These are phyloP conservation scores for Aplodontia rufa DNA, from an alignment of 2,113 vertebrate species.

Conservation along the genomic window DNA sequence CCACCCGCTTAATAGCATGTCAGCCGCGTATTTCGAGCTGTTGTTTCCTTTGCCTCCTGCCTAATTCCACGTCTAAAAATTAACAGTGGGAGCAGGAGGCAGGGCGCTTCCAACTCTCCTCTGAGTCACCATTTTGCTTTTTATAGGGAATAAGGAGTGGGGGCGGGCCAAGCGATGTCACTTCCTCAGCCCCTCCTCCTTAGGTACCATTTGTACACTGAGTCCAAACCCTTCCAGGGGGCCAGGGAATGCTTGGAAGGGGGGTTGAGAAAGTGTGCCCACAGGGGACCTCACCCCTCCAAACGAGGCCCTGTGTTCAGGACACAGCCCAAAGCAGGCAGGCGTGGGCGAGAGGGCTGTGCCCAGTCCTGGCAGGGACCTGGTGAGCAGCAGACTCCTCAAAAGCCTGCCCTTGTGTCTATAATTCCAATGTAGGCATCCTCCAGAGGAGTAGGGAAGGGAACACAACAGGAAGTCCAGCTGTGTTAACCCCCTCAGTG, in stretches of 20 bases:
- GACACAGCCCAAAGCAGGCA: conserved; percentile 27
- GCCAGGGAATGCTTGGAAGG: neutral
- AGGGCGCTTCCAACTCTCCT: conserved; percentile 76
- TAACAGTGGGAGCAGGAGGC: conserved; percentile 75
- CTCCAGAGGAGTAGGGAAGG: conserved; percentile 45
- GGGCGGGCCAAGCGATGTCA: conserved; percentile 75
- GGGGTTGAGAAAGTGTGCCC: neutral
- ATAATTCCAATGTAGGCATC: conserved; percentile 53
- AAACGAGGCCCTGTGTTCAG: neutral
- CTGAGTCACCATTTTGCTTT: conserved; percentile 83
- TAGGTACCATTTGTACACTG: conserved; percentile 62
- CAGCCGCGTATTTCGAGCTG: conserved; percentile 56
- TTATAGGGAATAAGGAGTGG: conserved; percentile 78
- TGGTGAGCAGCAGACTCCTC: conserved; percentile 38
- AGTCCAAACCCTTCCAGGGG: neutral
- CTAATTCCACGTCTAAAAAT: conserved; percentile 77
- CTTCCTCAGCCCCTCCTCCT: conserved; percentile 77
- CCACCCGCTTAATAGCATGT: conserved; percentile 65
- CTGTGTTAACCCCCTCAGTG: neutral
- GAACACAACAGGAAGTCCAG: neutral
- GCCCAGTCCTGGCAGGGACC: conserved; percentile 62
- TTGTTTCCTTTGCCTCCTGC: conserved; percentile 72
- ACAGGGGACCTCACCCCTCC: neutral
- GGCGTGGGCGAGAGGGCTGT: conserved; percentile 61
- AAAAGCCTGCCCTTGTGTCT: conserved; percentile 45